These are phyloP conservation scores for Tachysurus vachellii DNA, from an alignment of 2,113 vertebrate species.

Conservation along the genomic window DNA sequence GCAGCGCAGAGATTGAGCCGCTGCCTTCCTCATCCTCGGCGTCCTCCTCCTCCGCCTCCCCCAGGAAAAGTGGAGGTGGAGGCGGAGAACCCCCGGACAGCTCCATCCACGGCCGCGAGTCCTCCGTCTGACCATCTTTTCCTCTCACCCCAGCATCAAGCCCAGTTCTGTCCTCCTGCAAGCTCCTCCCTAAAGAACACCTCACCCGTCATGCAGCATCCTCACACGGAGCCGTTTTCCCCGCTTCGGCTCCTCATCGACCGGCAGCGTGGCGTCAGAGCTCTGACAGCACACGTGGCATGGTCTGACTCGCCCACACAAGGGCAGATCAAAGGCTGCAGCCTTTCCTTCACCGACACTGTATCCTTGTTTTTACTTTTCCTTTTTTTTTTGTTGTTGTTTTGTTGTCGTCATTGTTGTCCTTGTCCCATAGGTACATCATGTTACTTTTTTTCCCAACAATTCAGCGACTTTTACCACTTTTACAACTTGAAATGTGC, in stretches of 20 bases:
- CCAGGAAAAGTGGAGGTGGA: slow-evolving; percentile 55
- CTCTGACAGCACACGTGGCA: slow-evolving; percentile 33
- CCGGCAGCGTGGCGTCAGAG: slow-evolving; percentile 40
- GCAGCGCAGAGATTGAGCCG: slow-evolving; percentile 72
- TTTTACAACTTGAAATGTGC: slow-evolving; percentile 57
- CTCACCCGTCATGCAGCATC: not conserved
- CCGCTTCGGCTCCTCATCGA: slow-evolving; percentile 13
- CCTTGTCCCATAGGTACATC: slow-evolving; percentile 35
- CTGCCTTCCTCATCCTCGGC: slow-evolving; percentile 57
- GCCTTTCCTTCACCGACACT: slow-evolving; percentile 47
- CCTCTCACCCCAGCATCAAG: not conserved
- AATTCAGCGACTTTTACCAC: slow-evolving; percentile 29
- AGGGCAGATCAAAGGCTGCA: slow-evolving; percentile 27
- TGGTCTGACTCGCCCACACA: slow-evolving; percentile 44
- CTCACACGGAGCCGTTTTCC: not conserved
- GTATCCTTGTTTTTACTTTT: slow-evolving; percentile 49
- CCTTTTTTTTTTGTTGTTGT: not conserved
- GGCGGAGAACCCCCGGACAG: slow-evolving; percentile 61
- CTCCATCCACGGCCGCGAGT: slow-evolving; percentile 76
- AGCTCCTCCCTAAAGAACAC: not conserved
- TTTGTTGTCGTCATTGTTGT: slow-evolving; percentile 38
- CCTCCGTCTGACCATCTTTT: slow-evolving; percentile 70
- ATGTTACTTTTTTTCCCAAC: slow-evolving; percentile 49
- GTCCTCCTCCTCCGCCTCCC: slow-evolving; percentile 57
- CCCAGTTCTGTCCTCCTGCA: not conserved